A percentile compares a stretch with the other conserved stretches of the same genome.
Conservation (phyloP, 1,140 invertebrate species). For the Acromyrmex charruanus region DNA sequence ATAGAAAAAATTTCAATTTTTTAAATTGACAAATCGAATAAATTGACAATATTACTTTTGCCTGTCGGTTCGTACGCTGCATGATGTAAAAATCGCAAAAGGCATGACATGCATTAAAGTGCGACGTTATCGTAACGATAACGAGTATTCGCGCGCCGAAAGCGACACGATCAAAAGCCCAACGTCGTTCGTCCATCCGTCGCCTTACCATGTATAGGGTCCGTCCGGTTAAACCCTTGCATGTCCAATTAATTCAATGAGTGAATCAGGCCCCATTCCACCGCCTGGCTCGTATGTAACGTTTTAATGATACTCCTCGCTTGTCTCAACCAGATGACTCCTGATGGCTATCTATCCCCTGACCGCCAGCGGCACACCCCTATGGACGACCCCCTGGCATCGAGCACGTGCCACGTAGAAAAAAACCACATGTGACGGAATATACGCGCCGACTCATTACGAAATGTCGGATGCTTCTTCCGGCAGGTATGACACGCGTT, state of each 20-base stretch:
- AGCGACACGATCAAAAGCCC: slow-evolving; percentile 45
- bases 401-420: slow-evolving; percentile 81
- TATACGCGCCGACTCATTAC: slow-evolving; percentile 75
- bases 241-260: slow-evolving; percentile 84
- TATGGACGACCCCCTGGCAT: slow-evolving; percentile 71
- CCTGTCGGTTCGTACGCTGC: neutral
- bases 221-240: slow-evolving; percentile 70
- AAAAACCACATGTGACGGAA: slow-evolving; percentile 82
- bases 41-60: slow-evolving; percentile 2
- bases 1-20: slow-evolving; percentile 15
- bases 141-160: slow-evolving; percentile 51
- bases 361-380: slow-evolving; percentile 81
- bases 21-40: neutral
- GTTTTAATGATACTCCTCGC: slow-evolving; percentile 82
- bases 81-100: slow-evolving; percentile 14
- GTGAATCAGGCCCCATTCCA: slow-evolving; percentile 78
- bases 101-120: slow-evolving; percentile 17
- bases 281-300: slow-evolving; percentile 74
- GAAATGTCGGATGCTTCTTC: slow-evolving; percentile 60
- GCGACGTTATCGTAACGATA: slow-evolving; percentile 51
- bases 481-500: slow-evolving; percentile 47
- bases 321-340: slow-evolving; percentile 83
- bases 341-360: slow-evolving; percentile 85
- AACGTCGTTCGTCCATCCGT: slow-evolving; percentile 52
- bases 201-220: slow-evolving; percentile 44